Evolutionary conservation across 2,888 invertebrate species (phyloP).

Genomic region (Piscicola geometra): DNA sequence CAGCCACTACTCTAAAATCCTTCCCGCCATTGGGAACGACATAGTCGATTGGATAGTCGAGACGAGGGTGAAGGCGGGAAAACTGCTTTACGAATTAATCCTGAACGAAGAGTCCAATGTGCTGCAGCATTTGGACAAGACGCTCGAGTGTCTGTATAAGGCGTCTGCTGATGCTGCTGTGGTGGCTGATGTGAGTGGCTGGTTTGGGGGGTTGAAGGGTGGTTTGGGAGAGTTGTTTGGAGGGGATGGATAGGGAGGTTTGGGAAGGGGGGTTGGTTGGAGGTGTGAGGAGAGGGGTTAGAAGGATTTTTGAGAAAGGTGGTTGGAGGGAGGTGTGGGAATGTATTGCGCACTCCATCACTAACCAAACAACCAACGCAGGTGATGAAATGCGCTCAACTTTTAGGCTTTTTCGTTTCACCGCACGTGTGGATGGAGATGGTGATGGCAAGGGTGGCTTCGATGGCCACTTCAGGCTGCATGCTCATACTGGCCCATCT

Average conservation of each 20-base stretch:
- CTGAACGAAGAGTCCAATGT: constrained; percentile 71
- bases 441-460: constrained; percentile 43
- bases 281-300: too few species aligned
- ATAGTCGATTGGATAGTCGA: constrained; percentile 70
- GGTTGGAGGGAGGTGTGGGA: too few species aligned
- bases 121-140: constrained; percentile 64
- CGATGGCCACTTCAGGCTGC: constrained; percentile 46
- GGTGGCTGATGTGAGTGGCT: not conserved
- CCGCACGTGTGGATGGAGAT: constrained; percentile 68
- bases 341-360: too few species aligned
- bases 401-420: constrained; percentile 72
- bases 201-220: too few species aligned
- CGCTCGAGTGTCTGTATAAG: constrained; percentile 63
- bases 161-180: constrained; percentile 63
- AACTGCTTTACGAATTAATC: constrained; percentile 69
- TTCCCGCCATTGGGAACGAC: constrained; percentile 69
- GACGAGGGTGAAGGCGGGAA: constrained; percentile 68
- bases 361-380: too few species aligned
- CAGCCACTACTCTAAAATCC: constrained; percentile 66
- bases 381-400: constrained; percentile 67
- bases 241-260: too few species aligned
- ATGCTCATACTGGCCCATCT: constrained; percentile 50
- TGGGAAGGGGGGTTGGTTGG: too few species aligned
- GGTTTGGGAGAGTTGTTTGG: too few species aligned
- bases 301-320: too few species aligned